Evolutionary conservation across 2,797 vertebrate species (phyloP).

Genomic region (Aselliscus stoliczkanus): DNA sequence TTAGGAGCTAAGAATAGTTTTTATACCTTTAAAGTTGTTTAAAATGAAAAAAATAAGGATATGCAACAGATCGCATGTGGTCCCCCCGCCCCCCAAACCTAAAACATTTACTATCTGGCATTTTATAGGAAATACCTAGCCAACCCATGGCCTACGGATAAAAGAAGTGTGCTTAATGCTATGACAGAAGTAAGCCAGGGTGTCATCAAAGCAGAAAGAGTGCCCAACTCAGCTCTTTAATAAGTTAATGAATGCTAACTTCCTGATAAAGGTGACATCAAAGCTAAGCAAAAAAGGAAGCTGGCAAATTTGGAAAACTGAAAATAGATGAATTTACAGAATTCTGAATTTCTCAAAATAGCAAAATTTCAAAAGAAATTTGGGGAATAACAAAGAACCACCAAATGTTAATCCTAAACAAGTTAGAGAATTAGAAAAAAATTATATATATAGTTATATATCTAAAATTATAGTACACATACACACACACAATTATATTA

Average conservation of each 20-base stretch:
- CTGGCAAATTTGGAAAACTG: neutral
- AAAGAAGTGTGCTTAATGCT: neutral
- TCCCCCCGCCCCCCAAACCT: neutral
- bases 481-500: neutral
- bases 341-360: neutral
- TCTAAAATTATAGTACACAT: no score
- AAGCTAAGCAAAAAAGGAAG: neutral
- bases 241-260: neutral
- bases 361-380: slow-evolving; percentile 17
- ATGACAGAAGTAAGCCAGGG: neutral
- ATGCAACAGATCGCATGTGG: neutral
- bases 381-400: neutral
- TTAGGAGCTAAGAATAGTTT: neutral
- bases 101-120: neutral
- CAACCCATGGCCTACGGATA: neutral
- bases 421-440: neutral
- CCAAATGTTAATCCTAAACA: neutral
- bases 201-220: neutral
- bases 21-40: neutral
- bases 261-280: neutral
- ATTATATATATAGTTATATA: no score
- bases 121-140: neutral
- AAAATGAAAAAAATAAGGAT: neutral
- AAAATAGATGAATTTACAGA: neutral
- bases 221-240: neutral